Evolutionary conservation across 2,888 invertebrate genomes (phyloP).

Genomic region (Caenorhabditis parvicauda): DNA sequence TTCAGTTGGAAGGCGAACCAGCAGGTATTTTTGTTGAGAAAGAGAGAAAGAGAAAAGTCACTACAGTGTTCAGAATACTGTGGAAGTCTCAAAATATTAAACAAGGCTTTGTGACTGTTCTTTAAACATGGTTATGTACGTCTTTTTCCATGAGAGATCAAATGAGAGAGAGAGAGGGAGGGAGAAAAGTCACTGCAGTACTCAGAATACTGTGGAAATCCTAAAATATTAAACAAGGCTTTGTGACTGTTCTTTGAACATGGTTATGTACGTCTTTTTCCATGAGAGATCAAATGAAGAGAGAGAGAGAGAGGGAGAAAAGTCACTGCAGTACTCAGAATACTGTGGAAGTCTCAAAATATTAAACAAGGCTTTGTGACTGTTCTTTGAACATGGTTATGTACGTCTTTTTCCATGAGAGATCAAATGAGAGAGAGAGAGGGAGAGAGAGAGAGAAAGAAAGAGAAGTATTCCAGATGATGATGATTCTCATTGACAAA

Average conservation of each 20-base stretch:
- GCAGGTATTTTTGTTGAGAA: conserved; percentile 66
- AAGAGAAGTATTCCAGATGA: conserved; percentile 73
- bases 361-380: too few relatives aligned
- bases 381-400: neutral
- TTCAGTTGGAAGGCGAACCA: conserved; percentile 93
- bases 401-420: conserved; percentile 7
- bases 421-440: too few relatives aligned
- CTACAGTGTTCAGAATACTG: neutral
- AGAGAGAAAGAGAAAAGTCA: neutral
- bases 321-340: neutral
- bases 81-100: neutral
- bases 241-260: too few relatives aligned
- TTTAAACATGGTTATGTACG: neutral
- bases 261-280: conserved; percentile 3
- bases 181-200: neutral
- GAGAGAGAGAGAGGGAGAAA: neutral
- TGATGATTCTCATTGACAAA: conserved; percentile 92
- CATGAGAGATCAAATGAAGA: too few relatives aligned
- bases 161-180: too few relatives aligned
- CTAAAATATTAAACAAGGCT: too few relatives aligned
- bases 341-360: neutral
- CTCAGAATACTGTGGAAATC: neutral
- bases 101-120: too few relatives aligned
- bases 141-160: too few relatives aligned
- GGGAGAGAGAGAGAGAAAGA: too few relatives aligned